These are phyloP conservation scores for Parnassius mnemosyne DNA, from an alignment of 2,888 invertebrate genomes.

Conservation along the genomic window DNA sequence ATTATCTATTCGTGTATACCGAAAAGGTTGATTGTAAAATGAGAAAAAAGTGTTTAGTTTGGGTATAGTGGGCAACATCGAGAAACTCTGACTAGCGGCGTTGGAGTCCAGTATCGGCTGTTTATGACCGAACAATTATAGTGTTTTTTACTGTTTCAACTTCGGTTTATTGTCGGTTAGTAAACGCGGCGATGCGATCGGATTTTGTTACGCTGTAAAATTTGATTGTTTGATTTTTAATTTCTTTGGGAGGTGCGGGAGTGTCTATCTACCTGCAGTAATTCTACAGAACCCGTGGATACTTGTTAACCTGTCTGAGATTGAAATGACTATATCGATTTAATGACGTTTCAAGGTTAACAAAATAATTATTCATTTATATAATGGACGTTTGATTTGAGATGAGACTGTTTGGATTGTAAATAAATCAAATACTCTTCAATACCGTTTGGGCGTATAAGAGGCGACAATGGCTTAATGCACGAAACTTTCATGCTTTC, in stretches of 20 bases:
- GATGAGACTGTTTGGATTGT: too few species aligned
- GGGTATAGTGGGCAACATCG: background rate
- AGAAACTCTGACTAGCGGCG: constrained; percentile 17
- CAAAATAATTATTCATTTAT: too few species aligned
- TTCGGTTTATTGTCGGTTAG: constrained; percentile 50
- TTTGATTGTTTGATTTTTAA: constrained; percentile 63
- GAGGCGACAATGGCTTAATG: too few species aligned
- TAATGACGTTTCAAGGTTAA: too few species aligned
- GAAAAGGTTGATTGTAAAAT: background rate
- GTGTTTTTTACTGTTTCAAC: constrained; percentile 44
- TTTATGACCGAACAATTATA: constrained; percentile 55
- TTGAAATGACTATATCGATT: constrained; percentile 7
- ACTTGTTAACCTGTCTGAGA: constrained; percentile 11
- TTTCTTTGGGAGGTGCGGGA: constrained; percentile 37
- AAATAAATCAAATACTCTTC: too few species aligned
- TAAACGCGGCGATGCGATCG: constrained; percentile 47
- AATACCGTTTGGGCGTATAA: too few species aligned
- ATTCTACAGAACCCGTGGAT: constrained; percentile 8
- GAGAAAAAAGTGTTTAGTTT: background rate
- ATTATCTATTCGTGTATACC: background rate
- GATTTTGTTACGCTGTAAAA: constrained; percentile 63
- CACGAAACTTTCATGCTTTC: too few species aligned
- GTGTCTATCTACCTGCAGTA: constrained; percentile 20
- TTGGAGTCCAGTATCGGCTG: constrained; percentile 38
- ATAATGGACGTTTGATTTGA: too few species aligned